Percentiles rank a stretch among this genome's conserved stretches.
phyloP scores from a whole-genome alignment of 1,140 invertebrate species.

The Paraescarpia echinospica region DNA sequence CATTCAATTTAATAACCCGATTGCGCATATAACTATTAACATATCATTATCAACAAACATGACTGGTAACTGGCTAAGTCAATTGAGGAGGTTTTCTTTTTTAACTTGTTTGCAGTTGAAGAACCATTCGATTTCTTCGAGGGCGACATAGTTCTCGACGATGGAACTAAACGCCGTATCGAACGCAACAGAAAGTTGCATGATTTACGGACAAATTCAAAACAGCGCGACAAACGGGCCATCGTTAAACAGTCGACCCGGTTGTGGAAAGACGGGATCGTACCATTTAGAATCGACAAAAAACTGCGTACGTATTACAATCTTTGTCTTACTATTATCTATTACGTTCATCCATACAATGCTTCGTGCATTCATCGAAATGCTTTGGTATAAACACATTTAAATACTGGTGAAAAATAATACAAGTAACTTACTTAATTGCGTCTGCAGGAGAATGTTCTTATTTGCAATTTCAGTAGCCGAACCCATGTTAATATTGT shows the following conservation, averaged over 20 bases:
- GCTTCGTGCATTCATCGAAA: too few relatives aligned
- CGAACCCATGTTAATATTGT: neutral
- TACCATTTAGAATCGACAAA: conserved; percentile 34
- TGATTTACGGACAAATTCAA: neutral
- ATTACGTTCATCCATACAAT: neutral
- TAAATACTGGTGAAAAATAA: neutral
- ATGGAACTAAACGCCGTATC: neutral
- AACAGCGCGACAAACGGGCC: conserved; percentile 26
- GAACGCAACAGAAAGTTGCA: neutral
- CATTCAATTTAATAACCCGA: too few relatives aligned
- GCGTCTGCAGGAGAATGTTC: neutral
- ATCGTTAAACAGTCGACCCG: conserved; percentile 31
- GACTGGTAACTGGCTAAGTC: too few relatives aligned
- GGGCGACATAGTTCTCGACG: neutral
- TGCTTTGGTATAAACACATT: neutral
- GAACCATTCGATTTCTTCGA: neutral
- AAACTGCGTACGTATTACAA: neutral
- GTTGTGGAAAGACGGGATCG: conserved; percentile 43
- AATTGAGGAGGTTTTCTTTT: too few relatives aligned
- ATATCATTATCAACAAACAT: too few relatives aligned
- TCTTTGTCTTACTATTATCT: neutral
- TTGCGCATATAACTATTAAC: too few relatives aligned
- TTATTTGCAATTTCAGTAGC: too few relatives aligned
- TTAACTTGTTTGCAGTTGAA: conserved; percentile 5
- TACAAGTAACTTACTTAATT: neutral